A percentile compares a stretch with the other conserved stretches of the same genome.
Evolutionary conservation across 2,888 invertebrate genomes (phyloP).

Genomic region (Diaprepes abbreviatus): DNA sequence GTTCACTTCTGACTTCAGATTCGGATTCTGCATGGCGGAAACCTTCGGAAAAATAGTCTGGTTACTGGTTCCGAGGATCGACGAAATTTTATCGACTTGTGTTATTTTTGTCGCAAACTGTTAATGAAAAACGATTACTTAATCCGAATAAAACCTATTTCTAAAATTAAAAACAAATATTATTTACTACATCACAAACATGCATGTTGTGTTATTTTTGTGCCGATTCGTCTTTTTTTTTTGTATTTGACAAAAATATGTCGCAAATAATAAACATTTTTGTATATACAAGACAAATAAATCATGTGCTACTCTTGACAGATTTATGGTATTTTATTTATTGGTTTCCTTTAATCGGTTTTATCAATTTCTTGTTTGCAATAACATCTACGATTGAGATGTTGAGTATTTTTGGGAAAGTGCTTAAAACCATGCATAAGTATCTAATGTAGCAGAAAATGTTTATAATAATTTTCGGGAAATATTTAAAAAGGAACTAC

Average conservation of each 20-base stretch:
- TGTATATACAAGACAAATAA: slow-evolving; percentile 43
- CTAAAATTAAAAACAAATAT: not conserved
- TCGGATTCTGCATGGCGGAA: no score
- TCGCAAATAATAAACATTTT: slow-evolving; percentile 25
- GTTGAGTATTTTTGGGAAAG: no score
- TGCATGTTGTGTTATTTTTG: slow-evolving; percentile 11
- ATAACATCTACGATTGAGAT: no score
- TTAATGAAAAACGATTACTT: not conserved
- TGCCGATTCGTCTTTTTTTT: slow-evolving; percentile 15
- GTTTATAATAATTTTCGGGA: no score
- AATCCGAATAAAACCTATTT: not conserved
- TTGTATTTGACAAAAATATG: slow-evolving; percentile 15
- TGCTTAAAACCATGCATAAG: no score
- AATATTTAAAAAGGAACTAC: no score
- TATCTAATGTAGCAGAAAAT: no score
- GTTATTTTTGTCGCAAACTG: not conserved
- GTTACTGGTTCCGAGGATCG: no score
- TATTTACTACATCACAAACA: slow-evolving; percentile 5
- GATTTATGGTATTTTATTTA: not conserved
- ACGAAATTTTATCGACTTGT: no score
- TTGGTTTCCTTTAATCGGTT: not conserved
- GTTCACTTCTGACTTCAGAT: no score
- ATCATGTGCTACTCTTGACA: slow-evolving; percentile 40
- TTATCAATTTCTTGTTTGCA: no score
- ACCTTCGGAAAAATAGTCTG: no score